Evolutionary conservation across 2,888 invertebrate species (phyloP), one percentile per base, ranked within the genome.

Genomic region (Drosophila setosimentum): DNA sequence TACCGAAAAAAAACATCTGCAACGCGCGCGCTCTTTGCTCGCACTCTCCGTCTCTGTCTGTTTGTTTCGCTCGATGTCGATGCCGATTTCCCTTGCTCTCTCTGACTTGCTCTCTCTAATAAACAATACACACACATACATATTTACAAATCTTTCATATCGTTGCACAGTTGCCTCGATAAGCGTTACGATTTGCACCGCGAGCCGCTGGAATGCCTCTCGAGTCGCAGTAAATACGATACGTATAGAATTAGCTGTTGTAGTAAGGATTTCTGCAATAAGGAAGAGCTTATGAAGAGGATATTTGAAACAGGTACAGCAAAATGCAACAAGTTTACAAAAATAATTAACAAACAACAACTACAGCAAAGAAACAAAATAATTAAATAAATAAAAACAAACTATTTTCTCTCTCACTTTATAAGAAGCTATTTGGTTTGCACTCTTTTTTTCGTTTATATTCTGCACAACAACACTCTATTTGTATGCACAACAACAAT

Each of bases 221-320:
- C 92, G 78, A 92, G 90, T 89, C 92, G 89, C 90, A 89, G 91
- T 82, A 93, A 92, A 91, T 83, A 91, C 82, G 83, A 93, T 87
- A 77, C 91, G 78, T 93, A 87, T 93, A 92, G 85, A 90, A 90
- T 93, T 88, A 87, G 91, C 80, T 93, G 93, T 92, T 93, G 93
- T 91, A 90, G 89, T 78, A 90, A 86, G 81, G 93, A 93, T 91
- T 93, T 92, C 92, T 93, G 93, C 93, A 93, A 93, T 91, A 93
- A 92, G 89, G 91, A 93, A 85, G 92, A 91, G 87, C 83, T 93
- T 82, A 89, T 93, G 87, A 91, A 89, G 88, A 91, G 91, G 92
- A 90, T 89, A 87, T 91, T 92, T 87, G 85, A 90, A 81, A 84
- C 83, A 93, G 92, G 93, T 92, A 93, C 82, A 87, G 78, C 73